phyloP scores from a whole-genome alignment of 2,888 invertebrate species.

The Danaus chrysippus region DNA sequence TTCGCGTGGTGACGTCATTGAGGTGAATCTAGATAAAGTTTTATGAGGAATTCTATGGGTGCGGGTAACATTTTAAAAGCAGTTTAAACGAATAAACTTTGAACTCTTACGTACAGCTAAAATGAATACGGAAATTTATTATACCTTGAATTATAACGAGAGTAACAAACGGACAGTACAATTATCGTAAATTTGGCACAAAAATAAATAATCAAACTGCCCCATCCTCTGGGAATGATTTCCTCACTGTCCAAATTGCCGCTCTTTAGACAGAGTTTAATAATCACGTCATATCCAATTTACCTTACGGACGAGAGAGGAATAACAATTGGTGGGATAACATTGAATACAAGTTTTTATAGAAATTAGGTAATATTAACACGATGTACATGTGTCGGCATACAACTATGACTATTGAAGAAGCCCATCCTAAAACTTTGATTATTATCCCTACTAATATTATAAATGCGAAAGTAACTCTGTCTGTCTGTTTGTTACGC shows the following conservation, averaged over 20 bases:
- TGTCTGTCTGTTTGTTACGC: too few species aligned
- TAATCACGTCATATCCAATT: constrained; percentile 77
- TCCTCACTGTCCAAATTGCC: constrained; percentile 68
- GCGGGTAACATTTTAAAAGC: constrained; percentile 20
- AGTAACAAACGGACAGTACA: constrained; percentile 11
- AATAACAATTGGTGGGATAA: constrained; percentile 60
- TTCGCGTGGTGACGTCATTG: constrained; percentile 26
- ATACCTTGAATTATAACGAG: constrained; percentile 9
- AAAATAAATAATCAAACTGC: constrained; percentile 49
- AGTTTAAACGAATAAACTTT: constrained; percentile 1
- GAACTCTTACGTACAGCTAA: background rate
- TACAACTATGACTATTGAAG: too few species aligned
- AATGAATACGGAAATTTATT: constrained; percentile 8
- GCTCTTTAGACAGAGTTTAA: constrained; percentile 70
- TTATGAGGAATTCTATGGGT: constrained; percentile 31
- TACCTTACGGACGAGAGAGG: constrained; percentile 56
- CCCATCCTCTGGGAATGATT: constrained; percentile 62
- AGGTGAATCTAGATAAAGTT: constrained; percentile 30
- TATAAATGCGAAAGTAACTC: too few species aligned
- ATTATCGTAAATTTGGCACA: constrained; percentile 22
- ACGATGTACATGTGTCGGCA: background rate
- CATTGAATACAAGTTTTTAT: constrained; percentile 53
- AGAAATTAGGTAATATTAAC: constrained; percentile 35
- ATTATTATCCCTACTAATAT: too few species aligned
- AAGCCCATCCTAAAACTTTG: too few species aligned